phyloP scores from a whole-genome alignment of 2,888 invertebrate genomes.

The Ashinkailepas kermadecensis region DNA sequence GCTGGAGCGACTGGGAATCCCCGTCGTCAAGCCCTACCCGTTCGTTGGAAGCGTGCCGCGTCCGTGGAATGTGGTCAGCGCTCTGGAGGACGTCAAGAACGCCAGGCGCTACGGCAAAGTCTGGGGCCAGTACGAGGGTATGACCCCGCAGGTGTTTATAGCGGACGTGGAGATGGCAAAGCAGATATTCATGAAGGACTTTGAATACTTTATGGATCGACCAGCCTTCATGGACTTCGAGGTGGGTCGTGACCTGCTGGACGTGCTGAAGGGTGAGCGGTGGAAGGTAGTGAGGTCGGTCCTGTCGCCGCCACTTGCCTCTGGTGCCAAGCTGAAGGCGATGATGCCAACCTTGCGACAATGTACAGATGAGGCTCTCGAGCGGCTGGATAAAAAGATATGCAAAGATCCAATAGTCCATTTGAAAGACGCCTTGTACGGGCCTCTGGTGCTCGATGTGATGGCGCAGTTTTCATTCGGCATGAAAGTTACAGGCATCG shows the following conservation, averaged over 20 bases:
- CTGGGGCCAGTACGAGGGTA: not conserved
- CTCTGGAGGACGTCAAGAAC: not conserved
- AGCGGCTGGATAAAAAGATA: not conserved
- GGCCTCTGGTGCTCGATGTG: not conserved
- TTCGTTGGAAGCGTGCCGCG: not conserved
- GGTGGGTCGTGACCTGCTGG: not conserved
- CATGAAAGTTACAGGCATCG: not conserved
- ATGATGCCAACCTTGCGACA: not conserved
- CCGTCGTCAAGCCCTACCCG: not conserved
- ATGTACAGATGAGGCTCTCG: not conserved
- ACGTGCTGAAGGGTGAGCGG: not conserved
- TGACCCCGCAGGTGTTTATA: not conserved
- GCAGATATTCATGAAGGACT: not conserved
- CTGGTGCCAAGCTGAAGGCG: not conserved
- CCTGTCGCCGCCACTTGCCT: not conserved
- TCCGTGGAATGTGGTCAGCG: not conserved
- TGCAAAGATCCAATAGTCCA: not conserved
- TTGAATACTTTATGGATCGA: not conserved
- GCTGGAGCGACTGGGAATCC: constrained; percentile 3
- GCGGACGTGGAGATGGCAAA: not conserved
- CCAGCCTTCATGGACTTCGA: not conserved
- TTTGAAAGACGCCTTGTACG: not conserved
- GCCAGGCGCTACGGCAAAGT: not conserved
- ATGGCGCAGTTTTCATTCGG: not conserved
- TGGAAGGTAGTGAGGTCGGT: not conserved